Evolutionary conservation across 2,113 vertebrate species (phyloP).

Genomic region (Trachemys scripta): DNA sequence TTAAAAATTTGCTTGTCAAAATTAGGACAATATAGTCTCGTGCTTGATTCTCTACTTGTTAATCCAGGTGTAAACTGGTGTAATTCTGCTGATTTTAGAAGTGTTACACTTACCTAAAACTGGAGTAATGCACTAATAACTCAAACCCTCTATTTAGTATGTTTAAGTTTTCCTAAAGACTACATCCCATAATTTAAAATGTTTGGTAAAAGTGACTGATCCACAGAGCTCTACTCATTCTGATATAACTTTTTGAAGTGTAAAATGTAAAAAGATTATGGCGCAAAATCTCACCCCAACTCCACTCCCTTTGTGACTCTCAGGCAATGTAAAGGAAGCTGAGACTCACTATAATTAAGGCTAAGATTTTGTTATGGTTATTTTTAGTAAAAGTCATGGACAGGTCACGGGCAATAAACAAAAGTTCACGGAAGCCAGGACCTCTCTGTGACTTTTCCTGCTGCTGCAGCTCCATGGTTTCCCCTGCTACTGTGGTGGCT

Average conservation of each 20-base stretch:
- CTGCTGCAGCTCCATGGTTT: too few species aligned
- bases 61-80: neutral
- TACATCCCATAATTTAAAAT: neutral
- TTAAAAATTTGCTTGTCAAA: neutral
- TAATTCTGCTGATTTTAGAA: neutral
- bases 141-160: neutral
- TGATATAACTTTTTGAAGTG: neutral
- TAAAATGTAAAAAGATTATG: neutral
- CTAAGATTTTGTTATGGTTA: too few species aligned
- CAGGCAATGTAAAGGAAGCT: neutral
- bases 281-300: neutral
- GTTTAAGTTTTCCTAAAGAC: neutral
- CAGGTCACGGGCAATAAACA: too few species aligned
- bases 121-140: neutral
- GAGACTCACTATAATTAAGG: neutral
- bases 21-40: neutral
- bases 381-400: too few species aligned
- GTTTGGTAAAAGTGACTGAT: neutral
- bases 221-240: neutral
- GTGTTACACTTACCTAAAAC: neutral
- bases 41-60: neutral
- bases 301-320: neutral
- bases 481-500: too few species aligned
- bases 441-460: too few species aligned
- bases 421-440: too few species aligned